A percentile compares a stretch with the other conserved stretches of the same genome.
Evolutionary conservation across 2,797 vertebrate species (phyloP).

Genomic region (Carcharodon carcharias): DNA sequence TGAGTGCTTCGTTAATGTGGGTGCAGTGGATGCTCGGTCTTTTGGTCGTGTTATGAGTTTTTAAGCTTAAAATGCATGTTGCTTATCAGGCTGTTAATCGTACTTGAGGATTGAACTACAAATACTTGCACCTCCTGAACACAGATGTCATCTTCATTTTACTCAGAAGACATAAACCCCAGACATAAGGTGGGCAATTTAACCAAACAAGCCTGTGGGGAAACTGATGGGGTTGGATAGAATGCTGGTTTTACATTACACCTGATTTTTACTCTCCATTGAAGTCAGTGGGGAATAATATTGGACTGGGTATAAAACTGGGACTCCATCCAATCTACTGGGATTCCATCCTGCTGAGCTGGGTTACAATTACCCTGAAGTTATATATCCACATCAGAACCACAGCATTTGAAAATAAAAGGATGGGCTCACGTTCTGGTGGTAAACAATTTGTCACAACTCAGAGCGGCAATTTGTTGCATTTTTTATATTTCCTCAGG

Average conservation of each 20-base stretch:
- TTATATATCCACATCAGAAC: neutral
- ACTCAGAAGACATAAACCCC: too few species aligned
- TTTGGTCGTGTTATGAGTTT: neutral
- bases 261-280: neutral
- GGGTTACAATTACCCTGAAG: neutral
- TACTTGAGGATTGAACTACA: neutral
- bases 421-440: neutral
- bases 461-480: neutral
- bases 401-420: neutral
- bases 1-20: neutral
- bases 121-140: neutral
- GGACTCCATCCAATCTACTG: neutral
- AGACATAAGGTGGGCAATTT: neutral
- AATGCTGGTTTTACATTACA: neutral
- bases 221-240: neutral
- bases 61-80: neutral
- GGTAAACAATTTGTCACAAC: neutral
- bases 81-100: neutral
- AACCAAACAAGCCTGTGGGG: neutral
- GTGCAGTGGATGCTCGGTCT: neutral
- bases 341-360: neutral
- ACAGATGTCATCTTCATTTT: conserved; percentile 8
- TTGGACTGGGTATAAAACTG: neutral
- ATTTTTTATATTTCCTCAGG: neutral
- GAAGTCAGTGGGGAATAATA: neutral